Conservation (phyloP, 2,888 invertebrate species). For the Elysia crispata region DNA sequence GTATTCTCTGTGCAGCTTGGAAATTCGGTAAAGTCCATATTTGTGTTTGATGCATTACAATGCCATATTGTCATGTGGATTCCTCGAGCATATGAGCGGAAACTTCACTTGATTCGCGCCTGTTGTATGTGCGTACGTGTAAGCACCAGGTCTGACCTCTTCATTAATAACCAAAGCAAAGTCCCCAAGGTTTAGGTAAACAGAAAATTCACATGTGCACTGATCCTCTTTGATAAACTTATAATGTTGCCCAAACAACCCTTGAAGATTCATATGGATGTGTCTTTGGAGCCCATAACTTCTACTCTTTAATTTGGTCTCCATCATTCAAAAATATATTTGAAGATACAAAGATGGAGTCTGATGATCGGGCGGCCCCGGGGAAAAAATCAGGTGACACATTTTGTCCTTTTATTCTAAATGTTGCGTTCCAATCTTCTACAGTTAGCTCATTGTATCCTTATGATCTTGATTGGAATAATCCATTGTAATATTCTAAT, state of each 20-base stretch:
- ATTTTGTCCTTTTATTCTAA: neutral
- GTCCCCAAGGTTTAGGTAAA: neutral
- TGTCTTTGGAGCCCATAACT: neutral
- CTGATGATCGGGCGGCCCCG: neutral
- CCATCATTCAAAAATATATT: neutral
- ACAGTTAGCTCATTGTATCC: neutral
- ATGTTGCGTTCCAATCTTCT: neutral
- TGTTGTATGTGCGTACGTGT: neutral
- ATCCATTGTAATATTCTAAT: neutral
- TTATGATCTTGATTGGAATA: neutral
- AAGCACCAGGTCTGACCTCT: neutral
- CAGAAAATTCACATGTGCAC: neutral
- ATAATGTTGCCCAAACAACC: neutral
- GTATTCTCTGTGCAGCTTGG: neutral
- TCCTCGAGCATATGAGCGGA: neutral
- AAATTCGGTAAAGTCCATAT: neutral
- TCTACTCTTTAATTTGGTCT: neutral
- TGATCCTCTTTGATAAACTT: neutral
- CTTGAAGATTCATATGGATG: neutral
- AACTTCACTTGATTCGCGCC: neutral
- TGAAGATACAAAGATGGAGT: neutral
- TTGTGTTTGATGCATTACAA: neutral
- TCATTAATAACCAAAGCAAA: neutral
- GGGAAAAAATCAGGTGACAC: neutral
- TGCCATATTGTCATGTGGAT: neutral